Evolutionary conservation across 2,888 invertebrate species (phyloP), one percentile per base, ranked within the genome.

Genomic region (Fragum fragum): DNA sequence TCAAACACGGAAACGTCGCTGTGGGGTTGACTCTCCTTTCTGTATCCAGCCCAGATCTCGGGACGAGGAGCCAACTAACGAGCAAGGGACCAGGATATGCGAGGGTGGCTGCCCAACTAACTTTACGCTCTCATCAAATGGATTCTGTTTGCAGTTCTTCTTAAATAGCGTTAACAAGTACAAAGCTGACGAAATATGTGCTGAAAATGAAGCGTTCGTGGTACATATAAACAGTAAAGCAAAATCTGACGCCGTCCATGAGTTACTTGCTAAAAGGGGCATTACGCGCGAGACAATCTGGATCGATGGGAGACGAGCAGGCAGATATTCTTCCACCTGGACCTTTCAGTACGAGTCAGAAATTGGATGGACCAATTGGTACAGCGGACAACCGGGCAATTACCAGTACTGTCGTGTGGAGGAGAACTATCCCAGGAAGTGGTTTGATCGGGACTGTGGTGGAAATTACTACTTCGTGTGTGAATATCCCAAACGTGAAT

Each of bases 91-190:
- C 9, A 23, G n/a, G 6, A 42, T 66, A 3, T 66, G 66, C n/a
- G 66, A 66, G 42, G 42, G 42, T 14, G 42, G 42, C 9, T 66
- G 66, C 26, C 32, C 32, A n/a, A 7, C 6, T 21, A 42, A 42
- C 66, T 39, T 21, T n/a, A 42, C 21, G 1, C 21, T 42, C 21
- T 23, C 42, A 2, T 42, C 42, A 1, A 23, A 66, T 23, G 66
- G 66, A 66, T 66, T 42, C 11, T 66, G 66, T 21, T 23, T 66
- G 1, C 21, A 66, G 28, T 26, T 66, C n/a, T 66, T n/a, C 66
- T n/a, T 11, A 6, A 23, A 39, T 23, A n/a, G 0, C 0, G 21
- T 66, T 9, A 42, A 32, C 21, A 66, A 66, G 36, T 21, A 23
- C 14, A n/a, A 42, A 23, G 66, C 66, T 14, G 66, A 66, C 23